Conservation (phyloP, 1,140 invertebrate species). For the Macrobrachium rosenbergii region DNA sequence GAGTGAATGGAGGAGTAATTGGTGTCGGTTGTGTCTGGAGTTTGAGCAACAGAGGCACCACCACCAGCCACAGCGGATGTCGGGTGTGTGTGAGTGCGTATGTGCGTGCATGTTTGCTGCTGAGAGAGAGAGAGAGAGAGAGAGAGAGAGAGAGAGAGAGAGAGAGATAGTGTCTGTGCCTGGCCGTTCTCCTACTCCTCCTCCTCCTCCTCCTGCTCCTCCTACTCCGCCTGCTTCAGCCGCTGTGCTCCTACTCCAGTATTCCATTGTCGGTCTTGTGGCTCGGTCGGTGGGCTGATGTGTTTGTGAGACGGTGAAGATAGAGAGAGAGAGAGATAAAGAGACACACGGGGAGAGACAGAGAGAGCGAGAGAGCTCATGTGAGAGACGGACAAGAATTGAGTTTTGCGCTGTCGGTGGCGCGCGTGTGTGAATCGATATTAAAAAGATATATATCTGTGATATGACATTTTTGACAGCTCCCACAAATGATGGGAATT, state of each 20-base stretch:
- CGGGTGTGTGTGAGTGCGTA: conserved; percentile 9
- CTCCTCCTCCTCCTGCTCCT: conserved; percentile 23
- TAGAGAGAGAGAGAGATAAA: conserved; percentile 7
- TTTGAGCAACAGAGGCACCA: too few species aligned
- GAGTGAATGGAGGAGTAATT: too few species aligned
- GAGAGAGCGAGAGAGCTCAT: background rate
- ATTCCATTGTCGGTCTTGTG: background rate
- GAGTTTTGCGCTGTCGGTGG: background rate
- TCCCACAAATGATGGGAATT: too few species aligned
- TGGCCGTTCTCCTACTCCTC: conserved; percentile 21
- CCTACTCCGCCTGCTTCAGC: conserved; percentile 17
- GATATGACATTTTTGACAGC: too few species aligned
- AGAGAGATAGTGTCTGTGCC: background rate
- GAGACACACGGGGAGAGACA: background rate
- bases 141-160: conserved; percentile 16
- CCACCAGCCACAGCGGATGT: background rate
- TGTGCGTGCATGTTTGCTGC: conserved; percentile 6
- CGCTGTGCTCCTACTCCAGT: conserved; percentile 1
- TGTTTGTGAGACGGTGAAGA: background rate
- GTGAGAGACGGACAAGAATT: background rate
- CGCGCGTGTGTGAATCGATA: too few species aligned
- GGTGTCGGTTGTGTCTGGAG: too few species aligned
- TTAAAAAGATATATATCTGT: too few species aligned
- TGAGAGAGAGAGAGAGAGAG: background rate
- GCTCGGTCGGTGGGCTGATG: background rate